Conservation (phyloP, 2,113 vertebrate genomes). For the Entelurus aequoreus region DNA sequence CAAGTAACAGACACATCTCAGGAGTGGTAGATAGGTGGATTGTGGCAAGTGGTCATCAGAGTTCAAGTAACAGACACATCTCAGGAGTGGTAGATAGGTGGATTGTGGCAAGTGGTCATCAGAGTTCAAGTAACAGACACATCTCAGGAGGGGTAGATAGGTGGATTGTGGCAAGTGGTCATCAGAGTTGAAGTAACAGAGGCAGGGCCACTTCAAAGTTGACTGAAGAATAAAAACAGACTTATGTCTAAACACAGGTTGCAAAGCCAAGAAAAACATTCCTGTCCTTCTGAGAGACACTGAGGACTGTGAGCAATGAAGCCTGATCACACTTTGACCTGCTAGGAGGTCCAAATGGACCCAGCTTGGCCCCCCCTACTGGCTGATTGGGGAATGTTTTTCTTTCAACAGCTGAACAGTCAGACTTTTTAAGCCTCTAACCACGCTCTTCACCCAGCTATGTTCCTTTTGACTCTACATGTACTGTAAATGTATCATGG, state of each 20-base stretch:
- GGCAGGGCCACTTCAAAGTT: conserved; percentile 14
- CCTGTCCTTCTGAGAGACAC: conserved; percentile 42
- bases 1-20: not conserved
- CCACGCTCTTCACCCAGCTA: not conserved
- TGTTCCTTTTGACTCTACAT: no score
- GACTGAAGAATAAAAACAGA: conserved; percentile 34
- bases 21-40: conserved; percentile 12
- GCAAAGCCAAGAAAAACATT: conserved; percentile 39
- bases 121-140: not conserved
- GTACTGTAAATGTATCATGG: no score
- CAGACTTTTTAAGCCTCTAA: not conserved
- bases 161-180: conserved; percentile 10
- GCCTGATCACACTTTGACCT: conserved; percentile 23
- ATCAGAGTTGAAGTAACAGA: not conserved
- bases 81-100: no score
- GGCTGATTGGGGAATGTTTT: conserved; percentile 51
- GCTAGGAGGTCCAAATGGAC: not conserved
- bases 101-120: no score
- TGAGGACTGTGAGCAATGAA: conserved; percentile 36
- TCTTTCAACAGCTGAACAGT: conserved; percentile 16
- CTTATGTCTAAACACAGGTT: conserved; percentile 42
- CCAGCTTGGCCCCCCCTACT: conserved; percentile 12
- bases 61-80: not conserved
- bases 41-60: conserved; percentile 8
- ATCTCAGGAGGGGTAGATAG: conserved; percentile 8